Evolutionary conservation across 2,888 invertebrate species (phyloP).

Genomic region (Apocheima hispidaria): DNA sequence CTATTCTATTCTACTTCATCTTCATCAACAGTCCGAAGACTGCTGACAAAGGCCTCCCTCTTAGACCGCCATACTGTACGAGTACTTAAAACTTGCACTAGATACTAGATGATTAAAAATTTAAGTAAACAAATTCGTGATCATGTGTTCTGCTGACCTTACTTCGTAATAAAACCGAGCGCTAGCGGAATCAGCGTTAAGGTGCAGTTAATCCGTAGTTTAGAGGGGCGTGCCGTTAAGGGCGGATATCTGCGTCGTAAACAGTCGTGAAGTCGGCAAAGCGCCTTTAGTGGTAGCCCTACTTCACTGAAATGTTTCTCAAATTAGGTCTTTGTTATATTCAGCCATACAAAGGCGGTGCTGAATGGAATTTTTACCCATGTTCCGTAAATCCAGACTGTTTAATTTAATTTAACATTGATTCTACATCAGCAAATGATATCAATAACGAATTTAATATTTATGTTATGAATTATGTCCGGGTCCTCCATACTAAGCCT

Average conservation of each 20-base stretch:
- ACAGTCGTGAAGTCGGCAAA: conserved; percentile 10
- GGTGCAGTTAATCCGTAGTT: conserved; percentile 35
- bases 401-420: too few relatives aligned
- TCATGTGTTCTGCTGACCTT: conserved; percentile 6
- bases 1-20: too few relatives aligned
- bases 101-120: too few relatives aligned
- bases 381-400: too few relatives aligned
- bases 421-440: too few relatives aligned
- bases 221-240: conserved; percentile 22
- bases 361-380: background rate
- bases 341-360: background rate
- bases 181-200: conserved; percentile 30
- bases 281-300: conserved; percentile 5
- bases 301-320: conserved; percentile 7
- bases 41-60: too few relatives aligned
- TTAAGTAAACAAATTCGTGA: background rate
- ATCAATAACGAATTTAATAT: too few relatives aligned
- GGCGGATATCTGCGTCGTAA: conserved; percentile 21
- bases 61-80: too few relatives aligned
- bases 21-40: too few relatives aligned
- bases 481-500: too few relatives aligned
- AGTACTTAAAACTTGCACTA: too few relatives aligned
- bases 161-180: conserved; percentile 22
- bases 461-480: too few relatives aligned
- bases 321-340: conserved; percentile 3